Base-by-base conservation (phyloP, 2,888 invertebrate genomes). In the Cephus pulcher region DNA sequence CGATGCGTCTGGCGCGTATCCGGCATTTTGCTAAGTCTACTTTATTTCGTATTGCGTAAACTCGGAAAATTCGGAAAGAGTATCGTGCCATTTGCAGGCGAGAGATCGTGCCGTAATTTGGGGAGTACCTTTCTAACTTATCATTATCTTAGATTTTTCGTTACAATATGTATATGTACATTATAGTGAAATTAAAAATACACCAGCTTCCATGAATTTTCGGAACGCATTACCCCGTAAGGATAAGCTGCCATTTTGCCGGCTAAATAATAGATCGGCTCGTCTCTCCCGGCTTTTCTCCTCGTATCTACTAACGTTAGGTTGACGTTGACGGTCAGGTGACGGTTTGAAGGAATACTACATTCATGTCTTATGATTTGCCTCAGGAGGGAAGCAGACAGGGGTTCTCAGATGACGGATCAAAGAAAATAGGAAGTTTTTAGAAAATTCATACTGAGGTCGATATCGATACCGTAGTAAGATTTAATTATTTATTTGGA, bases 191-290 rank as follows among this genome's bases (percentile, higher is more conserved):
- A 82, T 83, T 82, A 82, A 81, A 81, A 78, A 81, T 82, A 81
- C 80, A 80, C 79, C 56, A 76, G 56, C 75, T 68, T 77, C 80
- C 82, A 82, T 83, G 81, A 82, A 83, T 82, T 81, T 56, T 75
- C 76, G 79, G 75, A 83, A 77, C 75, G 79, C 80, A 74, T 69
- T 37, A 12, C 37, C 40, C 70, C 76, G 79, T 76, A 78, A 73
- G 81, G 83, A 78, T 78, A 76, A 82, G 77, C 76, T 80, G 74
- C 81, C 80, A 81, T 81, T 82, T 83, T 81, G 78, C 81, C 71
- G 75, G 73, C 75, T 83, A 82, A 83, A 83, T 83, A 83, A 83
- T 80, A 75, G 23, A 78, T 69, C 33, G 68, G 37, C 15, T n/a
- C 34, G 30, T 69, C 75, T 69, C 71, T 70, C 56, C 1, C 2